These are phyloP conservation scores for Luffia ferchaultella DNA, from an alignment of 2,888 invertebrate genomes.

Conservation along the genomic window DNA sequence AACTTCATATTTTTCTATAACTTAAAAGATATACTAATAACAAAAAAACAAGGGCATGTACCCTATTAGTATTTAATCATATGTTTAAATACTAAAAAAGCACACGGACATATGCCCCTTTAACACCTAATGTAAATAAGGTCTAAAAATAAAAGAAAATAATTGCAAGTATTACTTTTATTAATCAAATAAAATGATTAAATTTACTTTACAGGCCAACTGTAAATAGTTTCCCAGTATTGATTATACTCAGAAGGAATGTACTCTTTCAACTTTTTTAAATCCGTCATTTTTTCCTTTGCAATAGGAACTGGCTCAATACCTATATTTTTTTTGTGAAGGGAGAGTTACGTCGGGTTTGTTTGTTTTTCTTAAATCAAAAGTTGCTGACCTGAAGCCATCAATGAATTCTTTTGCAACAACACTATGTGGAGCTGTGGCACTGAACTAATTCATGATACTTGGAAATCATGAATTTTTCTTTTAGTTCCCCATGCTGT, in stretches of 20 bases:
- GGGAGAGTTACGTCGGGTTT: background rate
- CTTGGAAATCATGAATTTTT: constrained; percentile 7
- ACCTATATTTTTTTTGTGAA: constrained; percentile 1
- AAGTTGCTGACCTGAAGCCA: background rate
- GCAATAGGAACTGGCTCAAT: constrained; percentile 3
- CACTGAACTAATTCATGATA: constrained; percentile 3
- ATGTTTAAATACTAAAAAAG: too few species aligned
- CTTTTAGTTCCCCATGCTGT: constrained; percentile 4
- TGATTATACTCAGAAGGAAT: constrained; percentile 2
- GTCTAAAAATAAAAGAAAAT: constrained; percentile 6
- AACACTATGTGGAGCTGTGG: background rate
- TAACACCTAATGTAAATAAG: constrained; percentile 4
- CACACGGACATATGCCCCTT: constrained; percentile 6
- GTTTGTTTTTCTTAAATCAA: constrained; percentile 4
- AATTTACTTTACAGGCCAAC: background rate
- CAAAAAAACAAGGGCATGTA: constrained; percentile 8
- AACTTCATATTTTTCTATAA: constrained; percentile 5
- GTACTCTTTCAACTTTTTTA: constrained; percentile 2
- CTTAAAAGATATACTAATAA: constrained; percentile 2
- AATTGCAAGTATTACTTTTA: constrained; percentile 1
- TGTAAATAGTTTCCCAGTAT: constrained; percentile 2
- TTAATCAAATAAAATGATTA: constrained; percentile 1
- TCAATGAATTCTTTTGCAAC: constrained; percentile 6
- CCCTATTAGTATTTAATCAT: constrained; percentile 10
- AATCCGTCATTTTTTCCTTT: constrained; percentile 4